phyloP scores from a whole-genome alignment of 2,888 invertebrate genomes.

The Ptychoptera albimana region DNA sequence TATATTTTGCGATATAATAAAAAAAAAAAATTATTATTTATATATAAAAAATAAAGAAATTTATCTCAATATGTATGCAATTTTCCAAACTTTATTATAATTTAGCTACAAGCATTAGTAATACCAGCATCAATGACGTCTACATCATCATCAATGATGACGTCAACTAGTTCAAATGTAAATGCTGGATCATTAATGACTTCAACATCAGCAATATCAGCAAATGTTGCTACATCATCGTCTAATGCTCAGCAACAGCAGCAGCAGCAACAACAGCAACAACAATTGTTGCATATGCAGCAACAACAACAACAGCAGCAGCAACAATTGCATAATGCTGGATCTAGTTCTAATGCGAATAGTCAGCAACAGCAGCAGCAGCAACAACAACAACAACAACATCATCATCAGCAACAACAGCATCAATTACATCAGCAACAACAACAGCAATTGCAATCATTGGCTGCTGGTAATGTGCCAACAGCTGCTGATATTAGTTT shows the following conservation, averaged over 20 bases:
- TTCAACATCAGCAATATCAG: slow-evolving; percentile 23
- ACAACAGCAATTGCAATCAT: slow-evolving; percentile 11
- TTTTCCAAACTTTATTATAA: not conserved
- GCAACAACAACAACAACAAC: slow-evolving; percentile 11
- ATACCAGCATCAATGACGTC: not conserved
- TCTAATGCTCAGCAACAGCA: slow-evolving; percentile 4
- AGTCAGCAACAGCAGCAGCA: slow-evolving; percentile 6
- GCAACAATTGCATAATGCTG: slow-evolving; percentile 16
- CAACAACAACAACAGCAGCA: slow-evolving; percentile 15
- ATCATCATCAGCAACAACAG: slow-evolving; percentile 18
- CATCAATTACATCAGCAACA: slow-evolving; percentile 21
- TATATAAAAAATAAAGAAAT: not conserved
- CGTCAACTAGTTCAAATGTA: not conserved
- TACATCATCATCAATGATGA: not conserved
- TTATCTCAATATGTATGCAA: too few species aligned
- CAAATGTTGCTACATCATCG: not conserved
- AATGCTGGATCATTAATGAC: not conserved
- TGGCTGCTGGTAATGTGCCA: slow-evolving; percentile 16
- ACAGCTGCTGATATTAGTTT: slow-evolving; percentile 30
- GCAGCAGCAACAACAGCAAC: slow-evolving; percentile 9
- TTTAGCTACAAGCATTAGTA: slow-evolving; percentile 1
- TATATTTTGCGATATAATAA: too few species aligned
- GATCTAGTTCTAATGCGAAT: slow-evolving; percentile 11
- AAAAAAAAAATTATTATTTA: not conserved
- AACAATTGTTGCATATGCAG: slow-evolving; percentile 17